A percentile compares a stretch with the other conserved stretches of the same genome.
Conservation (phyloP, 2,888 invertebrate species). For the Coenonympha arcania region DNA sequence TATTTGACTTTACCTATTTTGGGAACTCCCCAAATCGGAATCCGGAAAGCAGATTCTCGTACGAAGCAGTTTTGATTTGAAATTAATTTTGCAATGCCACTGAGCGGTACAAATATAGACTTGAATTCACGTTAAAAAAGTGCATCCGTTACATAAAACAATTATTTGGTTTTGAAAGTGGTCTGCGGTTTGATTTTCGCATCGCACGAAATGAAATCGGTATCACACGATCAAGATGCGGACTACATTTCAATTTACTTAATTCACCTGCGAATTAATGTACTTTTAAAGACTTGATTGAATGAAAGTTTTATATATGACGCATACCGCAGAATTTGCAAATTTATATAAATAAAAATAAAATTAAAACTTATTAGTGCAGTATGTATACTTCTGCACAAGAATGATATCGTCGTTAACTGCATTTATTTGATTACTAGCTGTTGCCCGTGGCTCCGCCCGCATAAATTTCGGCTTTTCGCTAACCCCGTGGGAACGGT, state of each 20-base stretch:
- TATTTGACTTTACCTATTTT: too few species aligned
- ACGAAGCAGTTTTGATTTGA: conserved; percentile 18
- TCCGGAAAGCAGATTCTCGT: conserved; percentile 18
- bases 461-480: too few species aligned
- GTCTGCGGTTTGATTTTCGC: conserved; percentile 23
- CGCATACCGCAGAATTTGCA: conserved; percentile 1
- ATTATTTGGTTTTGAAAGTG: conserved; percentile 35
- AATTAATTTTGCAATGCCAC: conserved; percentile 28
- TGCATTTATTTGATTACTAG: too few species aligned
- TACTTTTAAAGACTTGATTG: background rate
- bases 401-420: too few species aligned
- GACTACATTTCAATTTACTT: conserved; percentile 4
- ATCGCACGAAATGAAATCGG: conserved; percentile 12
- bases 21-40: conserved; percentile 11
- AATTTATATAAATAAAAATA: background rate
- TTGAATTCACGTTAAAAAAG: conserved; percentile 26
- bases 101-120: conserved; percentile 29
- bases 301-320: conserved; percentile 16
- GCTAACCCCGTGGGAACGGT: too few species aligned
- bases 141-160: conserved; percentile 36
- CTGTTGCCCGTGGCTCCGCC: too few species aligned
- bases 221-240: background rate
- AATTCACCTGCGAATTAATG: conserved; percentile 6
- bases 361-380: background rate
- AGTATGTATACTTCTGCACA: too few species aligned